phyloP scores from a whole-genome alignment of 2,797 vertebrate genomes.

The Aldrovandia affinis region DNA sequence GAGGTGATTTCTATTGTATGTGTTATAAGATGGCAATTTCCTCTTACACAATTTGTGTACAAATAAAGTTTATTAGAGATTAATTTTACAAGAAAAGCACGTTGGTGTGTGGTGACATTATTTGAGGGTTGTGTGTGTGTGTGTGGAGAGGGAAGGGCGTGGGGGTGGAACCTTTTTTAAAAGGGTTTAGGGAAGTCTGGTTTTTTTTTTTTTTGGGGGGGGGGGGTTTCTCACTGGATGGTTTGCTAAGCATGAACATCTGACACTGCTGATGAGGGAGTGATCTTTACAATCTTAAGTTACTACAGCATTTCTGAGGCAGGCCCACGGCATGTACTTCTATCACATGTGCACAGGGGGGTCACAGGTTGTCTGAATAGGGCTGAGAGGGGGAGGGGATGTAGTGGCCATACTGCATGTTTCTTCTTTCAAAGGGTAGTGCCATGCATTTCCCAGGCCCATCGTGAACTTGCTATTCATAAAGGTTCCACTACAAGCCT shows the following conservation, averaged over 20 bases:
- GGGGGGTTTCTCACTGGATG: too few relatives aligned
- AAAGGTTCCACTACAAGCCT: not conserved
- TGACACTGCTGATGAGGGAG: not conserved
- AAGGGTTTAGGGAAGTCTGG: not conserved
- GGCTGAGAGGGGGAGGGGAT: not conserved
- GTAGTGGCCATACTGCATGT: not conserved
- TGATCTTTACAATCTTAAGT: not conserved
- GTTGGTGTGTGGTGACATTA: constrained; percentile 4
- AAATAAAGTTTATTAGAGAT: constrained; percentile 41
- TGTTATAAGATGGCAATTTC: constrained; percentile 28
- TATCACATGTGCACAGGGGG: not conserved
- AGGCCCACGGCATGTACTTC: not conserved
- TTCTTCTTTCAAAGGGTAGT: not conserved
- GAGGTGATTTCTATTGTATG: constrained; percentile 32
- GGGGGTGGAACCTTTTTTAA: not conserved
- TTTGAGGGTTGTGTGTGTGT: not conserved
- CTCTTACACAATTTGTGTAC: constrained; percentile 39
- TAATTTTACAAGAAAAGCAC: constrained; percentile 38
- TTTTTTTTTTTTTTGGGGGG: not conserved
- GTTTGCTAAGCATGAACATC: not conserved
- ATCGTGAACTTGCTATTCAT: not conserved
- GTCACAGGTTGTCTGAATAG: not conserved
- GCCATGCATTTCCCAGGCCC: not conserved
- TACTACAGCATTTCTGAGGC: too few relatives aligned
- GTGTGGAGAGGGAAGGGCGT: not conserved